Evolutionary conservation across 92 coral and sea anemone genomes (phyloP).

Genomic region (Bergia puertoricense): DNA sequence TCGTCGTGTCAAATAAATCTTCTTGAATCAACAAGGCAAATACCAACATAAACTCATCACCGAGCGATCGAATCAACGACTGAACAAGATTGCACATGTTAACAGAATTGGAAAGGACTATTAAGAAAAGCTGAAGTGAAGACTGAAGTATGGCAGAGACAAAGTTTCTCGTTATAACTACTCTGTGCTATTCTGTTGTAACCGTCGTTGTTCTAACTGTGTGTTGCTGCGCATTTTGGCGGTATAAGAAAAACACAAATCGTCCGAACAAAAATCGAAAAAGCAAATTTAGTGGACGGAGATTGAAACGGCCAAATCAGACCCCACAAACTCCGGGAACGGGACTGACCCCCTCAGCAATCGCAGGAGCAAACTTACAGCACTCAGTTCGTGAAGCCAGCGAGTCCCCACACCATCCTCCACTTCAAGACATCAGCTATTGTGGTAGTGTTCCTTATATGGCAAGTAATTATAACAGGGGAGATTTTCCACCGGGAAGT

Average conservation of each 20-base stretch:
- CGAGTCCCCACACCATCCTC: conserved; percentile 7
- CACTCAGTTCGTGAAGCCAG: not conserved
- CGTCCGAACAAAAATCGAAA: conserved; percentile 51
- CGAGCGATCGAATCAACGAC: conserved; percentile 4
- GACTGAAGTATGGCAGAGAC: conserved; percentile 66
- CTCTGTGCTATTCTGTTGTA: conserved; percentile 81
- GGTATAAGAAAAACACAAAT: conserved; percentile 68
- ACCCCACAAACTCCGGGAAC: conserved; percentile 10
- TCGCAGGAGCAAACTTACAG: not conserved
- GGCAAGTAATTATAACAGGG: conserved; percentile 22
- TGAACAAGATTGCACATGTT: not conserved
- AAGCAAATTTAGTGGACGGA: conserved; percentile 47
- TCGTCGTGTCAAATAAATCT: conserved; percentile 16
- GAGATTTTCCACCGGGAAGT: conserved; percentile 11
- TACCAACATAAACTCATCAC: conserved; percentile 8
- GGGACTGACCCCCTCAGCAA: not conserved
- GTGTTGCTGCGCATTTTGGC: conserved; percentile 83
- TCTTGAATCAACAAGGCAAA: conserved; percentile 24
- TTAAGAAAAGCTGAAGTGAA: not conserved
- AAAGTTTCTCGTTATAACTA: conserved; percentile 76
- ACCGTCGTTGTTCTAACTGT: conserved; percentile 73
- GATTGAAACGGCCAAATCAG: conserved; percentile 42
- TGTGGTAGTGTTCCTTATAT: not conserved
- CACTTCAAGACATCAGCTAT: conserved; percentile 30
- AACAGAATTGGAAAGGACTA: not conserved